phyloP scores from a whole-genome alignment of 2,797 vertebrate species.

The Simalia tracyae region DNA sequence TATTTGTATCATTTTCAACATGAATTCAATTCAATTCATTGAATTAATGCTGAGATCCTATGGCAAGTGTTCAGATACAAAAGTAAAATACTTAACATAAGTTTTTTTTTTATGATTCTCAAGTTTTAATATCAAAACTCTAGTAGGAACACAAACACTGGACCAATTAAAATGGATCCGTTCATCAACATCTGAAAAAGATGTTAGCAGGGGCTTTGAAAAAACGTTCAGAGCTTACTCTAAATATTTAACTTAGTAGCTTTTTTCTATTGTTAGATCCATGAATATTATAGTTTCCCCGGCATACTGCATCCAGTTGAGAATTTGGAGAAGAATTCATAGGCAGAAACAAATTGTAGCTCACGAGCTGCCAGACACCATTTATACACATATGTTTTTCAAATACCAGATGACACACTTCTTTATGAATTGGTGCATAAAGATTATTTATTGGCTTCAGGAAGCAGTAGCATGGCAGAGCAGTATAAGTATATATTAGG shows the following conservation, averaged over 20 bases:
- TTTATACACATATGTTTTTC: neutral
- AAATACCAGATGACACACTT: neutral
- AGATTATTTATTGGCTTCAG: neutral
- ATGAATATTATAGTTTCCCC: neutral
- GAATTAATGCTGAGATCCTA: neutral
- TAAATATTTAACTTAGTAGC: conserved; percentile 19
- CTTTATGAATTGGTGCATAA: neutral
- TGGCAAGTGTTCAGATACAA: neutral
- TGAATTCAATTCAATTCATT: neutral
- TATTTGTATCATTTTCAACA: neutral
- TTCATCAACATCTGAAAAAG: conserved; percentile 17
- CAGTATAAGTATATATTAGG: neutral
- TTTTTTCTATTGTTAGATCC: neutral
- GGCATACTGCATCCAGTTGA: neutral
- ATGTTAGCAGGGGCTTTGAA: neutral
- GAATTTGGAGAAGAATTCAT: conserved; percentile 8
- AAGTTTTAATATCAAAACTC: neutral
- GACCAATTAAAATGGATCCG: conserved; percentile 5
- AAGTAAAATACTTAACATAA: neutral
- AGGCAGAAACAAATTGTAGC: neutral
- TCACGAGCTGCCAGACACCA: neutral
- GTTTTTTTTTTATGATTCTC: neutral
- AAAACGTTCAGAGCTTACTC: neutral
- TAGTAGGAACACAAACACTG: neutral
- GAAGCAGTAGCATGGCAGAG: neutral